Evolutionary conservation across 2,888 invertebrate species (phyloP).

Genomic region (Lithophane ornitopus): DNA sequence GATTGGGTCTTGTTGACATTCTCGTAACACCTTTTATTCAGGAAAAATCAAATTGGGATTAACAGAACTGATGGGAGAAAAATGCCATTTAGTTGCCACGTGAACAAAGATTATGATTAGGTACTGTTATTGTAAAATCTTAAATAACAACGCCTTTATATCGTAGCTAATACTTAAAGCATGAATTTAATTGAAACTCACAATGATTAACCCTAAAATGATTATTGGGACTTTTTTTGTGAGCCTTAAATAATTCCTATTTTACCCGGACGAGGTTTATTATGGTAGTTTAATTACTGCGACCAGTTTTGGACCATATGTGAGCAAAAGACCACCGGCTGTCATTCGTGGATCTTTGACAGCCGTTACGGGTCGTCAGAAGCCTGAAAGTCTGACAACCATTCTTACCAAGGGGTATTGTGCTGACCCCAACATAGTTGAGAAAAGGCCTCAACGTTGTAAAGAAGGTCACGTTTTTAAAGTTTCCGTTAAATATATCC

Average conservation of each 20-base stretch:
- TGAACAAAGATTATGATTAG: not conserved
- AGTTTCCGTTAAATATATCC: not conserved
- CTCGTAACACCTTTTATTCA: conserved; percentile 26
- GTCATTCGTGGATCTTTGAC: too few species aligned
- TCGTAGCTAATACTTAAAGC: not conserved
- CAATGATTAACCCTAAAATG: not conserved
- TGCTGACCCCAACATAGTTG: too few species aligned
- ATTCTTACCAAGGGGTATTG: too few species aligned
- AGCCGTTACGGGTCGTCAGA: too few species aligned
- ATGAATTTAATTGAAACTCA: not conserved
- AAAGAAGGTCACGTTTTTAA: not conserved
- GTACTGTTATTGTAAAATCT: not conserved
- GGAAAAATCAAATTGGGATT: not conserved
- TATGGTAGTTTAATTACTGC: too few species aligned
- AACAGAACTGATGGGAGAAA: not conserved
- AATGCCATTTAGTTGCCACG: not conserved
- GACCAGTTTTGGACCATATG: too few species aligned
- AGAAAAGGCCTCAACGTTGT: too few species aligned
- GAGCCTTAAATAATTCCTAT: not conserved
- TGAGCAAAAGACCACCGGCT: too few species aligned
- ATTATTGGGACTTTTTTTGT: not conserved
- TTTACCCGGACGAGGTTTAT: not conserved
- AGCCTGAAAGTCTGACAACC: too few species aligned
- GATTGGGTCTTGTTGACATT: conserved; percentile 27
- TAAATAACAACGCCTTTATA: not conserved